Percentiles rank a stretch among this genome's conserved stretches.
These are phyloP conservation scores for Darevskia nairensis DNA, from an alignment of 2,797 vertebrate genomes.

Conservation along the genomic window DNA sequence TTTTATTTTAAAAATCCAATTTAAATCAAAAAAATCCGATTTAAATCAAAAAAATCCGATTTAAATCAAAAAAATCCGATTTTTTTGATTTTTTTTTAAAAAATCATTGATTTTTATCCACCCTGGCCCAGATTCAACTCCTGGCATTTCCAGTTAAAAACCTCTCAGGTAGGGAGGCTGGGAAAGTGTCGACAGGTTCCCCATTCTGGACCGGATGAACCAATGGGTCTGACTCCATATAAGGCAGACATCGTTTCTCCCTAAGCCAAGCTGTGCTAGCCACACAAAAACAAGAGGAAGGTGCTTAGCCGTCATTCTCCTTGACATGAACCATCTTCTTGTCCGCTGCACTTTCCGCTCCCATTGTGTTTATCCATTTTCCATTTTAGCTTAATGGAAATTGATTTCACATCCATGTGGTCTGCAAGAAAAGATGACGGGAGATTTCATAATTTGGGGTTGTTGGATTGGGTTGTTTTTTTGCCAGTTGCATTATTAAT, in stretches of 20 bases:
- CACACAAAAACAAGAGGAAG: background rate
- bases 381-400: slow-evolving; percentile 56
- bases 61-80: too few relatives aligned
- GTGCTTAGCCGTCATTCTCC: background rate
- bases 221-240: background rate
- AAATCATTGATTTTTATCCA: too few relatives aligned
- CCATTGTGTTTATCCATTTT: slow-evolving; percentile 42
- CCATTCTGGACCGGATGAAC: background rate
- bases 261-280: background rate
- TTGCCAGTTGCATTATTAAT: slow-evolving; percentile 58
- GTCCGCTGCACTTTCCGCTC: background rate
- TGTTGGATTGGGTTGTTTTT: too few relatives aligned
- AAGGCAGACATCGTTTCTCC: too few relatives aligned
- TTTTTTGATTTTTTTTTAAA: too few relatives aligned
- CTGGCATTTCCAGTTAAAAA: background rate
- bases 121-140: too few relatives aligned
- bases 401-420: slow-evolving; percentile 41
- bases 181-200: background rate
- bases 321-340: background rate
- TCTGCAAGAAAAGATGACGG: slow-evolving; percentile 34
- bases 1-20: too few relatives aligned
- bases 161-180: background rate
- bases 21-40: too few relatives aligned
- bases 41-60: too few relatives aligned
- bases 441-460: slow-evolving; percentile 38